Conservation (phyloP, 1,140 invertebrate species). For the Drosophila jambulina region DNA sequence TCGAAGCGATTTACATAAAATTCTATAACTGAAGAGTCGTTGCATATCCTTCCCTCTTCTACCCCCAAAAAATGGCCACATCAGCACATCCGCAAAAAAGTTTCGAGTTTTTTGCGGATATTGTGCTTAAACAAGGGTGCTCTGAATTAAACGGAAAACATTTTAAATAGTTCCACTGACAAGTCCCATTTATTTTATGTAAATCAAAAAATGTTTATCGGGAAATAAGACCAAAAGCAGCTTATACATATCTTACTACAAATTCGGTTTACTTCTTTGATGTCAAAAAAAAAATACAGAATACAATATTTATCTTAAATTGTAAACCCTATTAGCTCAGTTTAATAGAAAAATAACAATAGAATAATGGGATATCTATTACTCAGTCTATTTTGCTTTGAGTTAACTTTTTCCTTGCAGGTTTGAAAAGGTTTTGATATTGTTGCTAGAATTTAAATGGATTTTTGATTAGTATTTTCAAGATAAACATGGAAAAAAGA, state of each 20-base stretch:
- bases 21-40: conserved; percentile 42
- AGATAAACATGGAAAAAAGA: not conserved
- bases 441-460: not conserved
- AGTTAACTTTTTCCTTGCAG: no score
- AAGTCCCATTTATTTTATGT: conserved; percentile 3
- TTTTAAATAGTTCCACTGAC: conserved; percentile 14
- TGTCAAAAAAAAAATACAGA: not conserved
- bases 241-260: conserved; percentile 1
- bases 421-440: not conserved
- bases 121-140: conserved; percentile 12
- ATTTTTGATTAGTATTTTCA: not conserved
- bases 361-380: not conserved
- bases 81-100: conserved; percentile 22
- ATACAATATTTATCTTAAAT: conserved; percentile 2
- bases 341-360: conserved; percentile 6
- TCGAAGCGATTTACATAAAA: conserved; percentile 57
- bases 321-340: not conserved
- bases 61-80: conserved; percentile 7
- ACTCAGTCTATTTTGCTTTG: not conserved
- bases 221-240: conserved; percentile 1
- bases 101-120: conserved; percentile 18
- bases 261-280: not conserved
- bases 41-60: not conserved
- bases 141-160: conserved; percentile 18
- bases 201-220: not conserved